These are phyloP conservation scores for Euplexia lucipara DNA, from an alignment of 2,888 invertebrate genomes.

Conservation along the genomic window DNA sequence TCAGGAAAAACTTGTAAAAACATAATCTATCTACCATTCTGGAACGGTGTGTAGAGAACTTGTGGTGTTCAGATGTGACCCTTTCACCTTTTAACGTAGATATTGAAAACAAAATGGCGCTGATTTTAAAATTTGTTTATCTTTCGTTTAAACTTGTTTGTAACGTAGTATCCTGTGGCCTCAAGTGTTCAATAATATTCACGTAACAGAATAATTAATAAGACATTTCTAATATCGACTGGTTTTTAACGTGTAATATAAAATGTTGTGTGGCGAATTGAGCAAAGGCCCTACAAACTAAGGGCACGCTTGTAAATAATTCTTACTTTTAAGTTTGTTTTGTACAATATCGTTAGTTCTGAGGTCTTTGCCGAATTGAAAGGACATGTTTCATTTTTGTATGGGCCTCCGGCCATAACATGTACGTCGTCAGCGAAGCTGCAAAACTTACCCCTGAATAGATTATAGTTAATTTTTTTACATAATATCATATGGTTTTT, in stretches of 20 bases:
- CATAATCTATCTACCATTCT: no score
- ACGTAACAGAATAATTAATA: slow-evolving; percentile 63
- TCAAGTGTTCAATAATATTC: slow-evolving; percentile 84
- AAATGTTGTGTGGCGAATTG: slow-evolving; percentile 75
- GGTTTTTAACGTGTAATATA: slow-evolving; percentile 68
- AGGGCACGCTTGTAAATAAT: slow-evolving; percentile 88
- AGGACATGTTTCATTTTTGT: no score
- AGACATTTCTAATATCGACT: slow-evolving; percentile 70
- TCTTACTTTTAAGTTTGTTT: slow-evolving; percentile 86
- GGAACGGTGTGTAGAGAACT: no score
- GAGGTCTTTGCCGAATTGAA: slow-evolving; percentile 71
- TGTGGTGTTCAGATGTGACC: no score
- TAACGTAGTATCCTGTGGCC: slow-evolving; percentile 71
- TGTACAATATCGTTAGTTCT: slow-evolving; percentile 83
- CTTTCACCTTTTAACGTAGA: no score
- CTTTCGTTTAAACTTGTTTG: slow-evolving; percentile 50
- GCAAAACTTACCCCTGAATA: no score
- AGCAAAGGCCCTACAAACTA: slow-evolving; percentile 69
- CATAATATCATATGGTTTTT: no score
- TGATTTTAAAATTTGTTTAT: slow-evolving; percentile 64
- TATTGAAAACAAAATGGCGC: no score
- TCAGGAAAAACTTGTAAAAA: no score
- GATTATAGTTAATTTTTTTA: no score
- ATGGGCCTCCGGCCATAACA: no score
- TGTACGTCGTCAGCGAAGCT: no score